Evolutionary conservation across 2,797 vertebrate genomes (phyloP), one percentile per base, ranked within the genome.

Genomic region (Bradypus variegatus): DNA sequence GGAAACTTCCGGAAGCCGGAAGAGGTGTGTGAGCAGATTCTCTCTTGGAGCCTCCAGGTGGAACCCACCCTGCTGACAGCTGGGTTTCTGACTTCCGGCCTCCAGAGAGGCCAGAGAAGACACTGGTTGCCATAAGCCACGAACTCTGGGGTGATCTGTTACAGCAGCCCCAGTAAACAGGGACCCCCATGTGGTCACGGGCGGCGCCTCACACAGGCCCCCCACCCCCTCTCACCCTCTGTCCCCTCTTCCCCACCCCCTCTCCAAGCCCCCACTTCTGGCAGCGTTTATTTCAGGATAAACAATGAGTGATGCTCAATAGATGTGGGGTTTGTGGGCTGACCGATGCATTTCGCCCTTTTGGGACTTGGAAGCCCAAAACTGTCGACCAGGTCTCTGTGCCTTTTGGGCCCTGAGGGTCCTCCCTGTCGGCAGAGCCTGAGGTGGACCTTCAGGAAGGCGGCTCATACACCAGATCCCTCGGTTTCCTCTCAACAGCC

Each of bases 341-440:
- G 18, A 45, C 58, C 13, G 0, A 1, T 18, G 4, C 13, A 6
- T 31, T 21, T 18, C 29, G 82, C 8, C 23, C 48, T 18, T 31
- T 23, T 2, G 16, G 45, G 64, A n/a, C 3, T 6, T 1, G 5
- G 2, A 58, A 75, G 38, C 38, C 25, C 3, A 12, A 41, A 73
- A 29, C 8, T 8, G 4, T 5, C 8, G 41, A 45, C 13, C 4
- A 0, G 6, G n/a, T n/a, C 1, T 33, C 31, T 0, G 1, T 1
- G 48, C 13, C 82, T 31, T 31, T 45, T 60, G 14, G 33, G 8
- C n/a, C 19, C 11, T 4, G 13, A 55, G 36, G 6, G 12, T 67
- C 41, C 64, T 38, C 65, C 64, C 48, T 36, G 38, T 10, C 3
- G 36, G 72, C 8, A 8, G 48, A 15, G 55, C 70, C 14, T 0